A percentile compares a stretch with the other conserved stretches of the same genome.
phyloP scores from a whole-genome alignment of 2,888 invertebrate species.

The Scaeva pyrastri region DNA sequence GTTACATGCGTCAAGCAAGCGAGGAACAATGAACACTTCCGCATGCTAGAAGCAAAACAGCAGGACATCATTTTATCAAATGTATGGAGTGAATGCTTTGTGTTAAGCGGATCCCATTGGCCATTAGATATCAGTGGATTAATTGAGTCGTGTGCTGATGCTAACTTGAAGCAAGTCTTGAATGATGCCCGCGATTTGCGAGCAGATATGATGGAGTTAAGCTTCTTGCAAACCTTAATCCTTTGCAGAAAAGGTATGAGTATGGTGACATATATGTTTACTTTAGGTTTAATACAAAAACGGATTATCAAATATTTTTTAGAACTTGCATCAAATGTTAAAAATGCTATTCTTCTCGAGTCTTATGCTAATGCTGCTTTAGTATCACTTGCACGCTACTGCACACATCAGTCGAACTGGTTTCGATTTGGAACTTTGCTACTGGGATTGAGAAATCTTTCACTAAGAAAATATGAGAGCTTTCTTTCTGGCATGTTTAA shows the following conservation, averaged over 20 bases:
- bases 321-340: slow-evolving; percentile 81
- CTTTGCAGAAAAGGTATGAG: slow-evolving; percentile 85
- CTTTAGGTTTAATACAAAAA: neutral
- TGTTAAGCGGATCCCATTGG: slow-evolving; percentile 86
- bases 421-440: slow-evolving; percentile 82
- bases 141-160: slow-evolving; percentile 82
- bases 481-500: slow-evolving; percentile 81
- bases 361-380: slow-evolving; percentile 81
- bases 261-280: neutral
- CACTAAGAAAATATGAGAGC: slow-evolving; percentile 81
- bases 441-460: slow-evolving; percentile 81
- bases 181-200: slow-evolving; percentile 83
- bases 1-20: slow-evolving; percentile 86
- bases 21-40: slow-evolving; percentile 85
- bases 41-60: slow-evolving; percentile 84
- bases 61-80: slow-evolving; percentile 86
- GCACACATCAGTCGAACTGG: slow-evolving; percentile 82
- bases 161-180: slow-evolving; percentile 81
- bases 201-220: slow-evolving; percentile 84
- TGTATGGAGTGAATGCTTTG: slow-evolving; percentile 86
- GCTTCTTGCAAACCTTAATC: slow-evolving; percentile 84
- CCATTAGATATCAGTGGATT: slow-evolving; percentile 84
- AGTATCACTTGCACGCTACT: slow-evolving; percentile 81
- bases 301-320: slow-evolving; percentile 24
- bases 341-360: slow-evolving; percentile 80